Evolutionary conservation across 2,113 vertebrate genomes (phyloP).

Genomic region (Calidris pygmaea): DNA sequence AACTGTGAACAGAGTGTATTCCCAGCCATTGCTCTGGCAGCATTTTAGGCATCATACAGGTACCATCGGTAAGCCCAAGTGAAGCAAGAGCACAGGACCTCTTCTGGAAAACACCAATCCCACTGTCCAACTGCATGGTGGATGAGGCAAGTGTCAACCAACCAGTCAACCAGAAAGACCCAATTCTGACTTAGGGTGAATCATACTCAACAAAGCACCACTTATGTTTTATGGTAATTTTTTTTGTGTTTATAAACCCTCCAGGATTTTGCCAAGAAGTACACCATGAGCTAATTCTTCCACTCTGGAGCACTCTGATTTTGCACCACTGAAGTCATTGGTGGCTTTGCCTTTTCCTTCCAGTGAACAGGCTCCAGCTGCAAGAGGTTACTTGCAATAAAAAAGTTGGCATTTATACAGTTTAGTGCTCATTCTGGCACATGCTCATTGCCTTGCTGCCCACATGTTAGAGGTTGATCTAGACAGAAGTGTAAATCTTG

Average conservation of each 20-base stretch:
- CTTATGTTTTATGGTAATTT: not conserved
- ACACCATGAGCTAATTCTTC: not conserved
- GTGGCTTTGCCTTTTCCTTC: not conserved
- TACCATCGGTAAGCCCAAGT: not conserved
- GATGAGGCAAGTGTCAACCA: not conserved
- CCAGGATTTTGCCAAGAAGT: not conserved
- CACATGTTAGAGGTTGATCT: not conserved
- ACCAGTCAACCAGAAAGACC: not conserved
- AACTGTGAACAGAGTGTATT: not conserved
- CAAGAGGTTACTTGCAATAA: not conserved
- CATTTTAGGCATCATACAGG: not conserved
- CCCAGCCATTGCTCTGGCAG: not conserved
- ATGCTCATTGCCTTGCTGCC: not conserved
- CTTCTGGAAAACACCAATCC: accelerated
- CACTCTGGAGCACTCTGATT: not conserved
- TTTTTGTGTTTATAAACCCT: not conserved
- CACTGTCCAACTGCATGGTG: not conserved
- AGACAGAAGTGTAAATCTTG: not conserved
- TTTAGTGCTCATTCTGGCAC: not conserved
- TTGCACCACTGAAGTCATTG: not conserved
- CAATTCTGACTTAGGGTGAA: not conserved
- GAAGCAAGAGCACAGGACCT: not conserved
- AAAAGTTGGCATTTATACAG: not conserved
- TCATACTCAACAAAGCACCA: not conserved
- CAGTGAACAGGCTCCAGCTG: not conserved